Evolutionary conservation across 2,113 vertebrate genomes (phyloP), one percentile per base, ranked within the genome.

Genomic region (Hippocampus guttulatus): DNA sequence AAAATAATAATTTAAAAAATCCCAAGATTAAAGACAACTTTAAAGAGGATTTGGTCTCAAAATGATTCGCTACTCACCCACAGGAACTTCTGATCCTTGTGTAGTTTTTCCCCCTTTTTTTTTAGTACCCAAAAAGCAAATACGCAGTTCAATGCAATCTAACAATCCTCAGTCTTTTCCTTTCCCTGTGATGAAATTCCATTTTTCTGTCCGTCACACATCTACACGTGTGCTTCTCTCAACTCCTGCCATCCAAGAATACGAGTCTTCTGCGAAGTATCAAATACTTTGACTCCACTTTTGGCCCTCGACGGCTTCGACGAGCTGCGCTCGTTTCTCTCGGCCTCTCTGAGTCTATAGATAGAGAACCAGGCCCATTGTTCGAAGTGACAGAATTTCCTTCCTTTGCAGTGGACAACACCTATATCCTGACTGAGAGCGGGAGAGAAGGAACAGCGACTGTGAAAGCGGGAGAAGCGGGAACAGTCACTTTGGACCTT

Each of bases 331-430:
- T 82, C 73, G 67, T 71, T 71, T 71, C 75, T 65, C 81, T 83
- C 62, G 58, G 83, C 43, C 71, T 61, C 79, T 88, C 85, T 89
- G 86, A 75, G 81, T 90, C 92, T 92, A 93, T 93, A 93, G 90
- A 92, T 93, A 93, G 92, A 92, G 92, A 92, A 92, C 81, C 89
- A 78, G 90, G 85, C 82, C 91, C 88, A 93, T 93, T 93, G 92
- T 93, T 93, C 91, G 89, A 82, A 88, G 89, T 93, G 91, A 92
- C 92, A 93, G 89, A 93, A 92, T 93, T 93, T 93, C 92, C 92
- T 93, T 93, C 92, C 92, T 92, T 84, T 85, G 84, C 81, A 80
- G 78, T 90, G 92, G 92, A 93, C 92, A 93, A 93, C 92, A 93
- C 92, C 92, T 93, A 93, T 91, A 93, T 93, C 92, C 92, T 93